Evolutionary conservation across 1,140 invertebrate genomes (phyloP).

Genomic region (Lordiphosa mommai): DNA sequence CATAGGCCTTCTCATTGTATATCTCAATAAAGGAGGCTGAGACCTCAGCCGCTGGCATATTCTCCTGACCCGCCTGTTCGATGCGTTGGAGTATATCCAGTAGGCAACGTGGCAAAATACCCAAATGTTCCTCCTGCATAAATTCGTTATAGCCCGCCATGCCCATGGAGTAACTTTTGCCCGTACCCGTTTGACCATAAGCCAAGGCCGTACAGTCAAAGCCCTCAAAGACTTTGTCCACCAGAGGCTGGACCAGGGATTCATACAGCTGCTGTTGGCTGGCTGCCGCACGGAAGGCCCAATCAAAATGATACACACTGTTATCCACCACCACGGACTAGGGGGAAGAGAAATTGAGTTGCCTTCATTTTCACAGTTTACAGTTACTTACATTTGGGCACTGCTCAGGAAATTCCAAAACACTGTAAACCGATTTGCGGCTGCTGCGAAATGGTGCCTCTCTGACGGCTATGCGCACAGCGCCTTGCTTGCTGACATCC

Average conservation of each 20-base stretch:
- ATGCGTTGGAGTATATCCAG: constrained; percentile 19
- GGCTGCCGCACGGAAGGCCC: constrained; percentile 81
- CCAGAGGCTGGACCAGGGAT: constrained; percentile 85
- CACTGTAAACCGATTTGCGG: no score
- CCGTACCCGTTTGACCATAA: constrained; percentile 89
- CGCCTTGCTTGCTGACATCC: constrained; percentile 21
- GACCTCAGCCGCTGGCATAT: constrained; percentile 53
- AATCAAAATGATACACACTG: constrained; percentile 84
- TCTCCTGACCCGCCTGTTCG: background rate
- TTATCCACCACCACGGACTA: constrained; percentile 23
- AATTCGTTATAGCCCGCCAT: constrained; percentile 84
- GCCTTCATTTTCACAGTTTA: no score
- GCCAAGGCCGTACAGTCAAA: constrained; percentile 89
- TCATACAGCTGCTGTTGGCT: constrained; percentile 86
- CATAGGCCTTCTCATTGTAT: constrained; percentile 91
- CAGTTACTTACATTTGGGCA: no score
- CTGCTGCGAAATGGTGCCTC: background rate
- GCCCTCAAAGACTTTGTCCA: constrained; percentile 86
- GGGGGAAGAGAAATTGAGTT: no score
- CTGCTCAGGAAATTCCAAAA: no score
- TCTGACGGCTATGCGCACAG: constrained; percentile 3
- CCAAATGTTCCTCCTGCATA: constrained; percentile 20
- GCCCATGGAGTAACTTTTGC: constrained; percentile 90
- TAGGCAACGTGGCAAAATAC: constrained; percentile 36
- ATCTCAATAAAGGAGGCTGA: constrained; percentile 54